Conservation (phyloP, 2,888 invertebrate species). For the Andrena bicolor region DNA sequence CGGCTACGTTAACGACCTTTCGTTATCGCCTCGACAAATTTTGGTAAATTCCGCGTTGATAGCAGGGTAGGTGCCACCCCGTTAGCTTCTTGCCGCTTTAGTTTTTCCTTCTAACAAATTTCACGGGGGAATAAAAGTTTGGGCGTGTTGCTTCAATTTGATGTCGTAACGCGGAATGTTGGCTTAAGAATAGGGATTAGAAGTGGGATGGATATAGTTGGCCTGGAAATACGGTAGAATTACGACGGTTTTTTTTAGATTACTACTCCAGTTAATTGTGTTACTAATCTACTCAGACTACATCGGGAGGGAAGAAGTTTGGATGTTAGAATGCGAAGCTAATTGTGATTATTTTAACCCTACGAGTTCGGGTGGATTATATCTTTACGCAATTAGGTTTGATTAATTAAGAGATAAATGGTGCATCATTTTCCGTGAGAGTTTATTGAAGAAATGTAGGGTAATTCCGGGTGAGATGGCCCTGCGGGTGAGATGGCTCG, state of each 20-base stretch:
- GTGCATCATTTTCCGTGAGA: background rate
- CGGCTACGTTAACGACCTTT: conserved; percentile 33
- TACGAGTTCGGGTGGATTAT: too few species aligned
- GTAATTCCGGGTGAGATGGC: too few species aligned
- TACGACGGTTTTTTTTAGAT: too few species aligned
- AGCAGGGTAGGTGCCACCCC: conserved; percentile 14
- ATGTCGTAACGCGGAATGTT: background rate
- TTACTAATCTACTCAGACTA: too few species aligned
- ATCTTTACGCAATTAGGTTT: too few species aligned
- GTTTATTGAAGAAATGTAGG: background rate
- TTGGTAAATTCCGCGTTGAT: conserved; percentile 25
- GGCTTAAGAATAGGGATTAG: background rate
- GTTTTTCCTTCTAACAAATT: background rate
- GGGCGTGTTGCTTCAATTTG: background rate
- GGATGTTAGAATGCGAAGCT: background rate
- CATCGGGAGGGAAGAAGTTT: too few species aligned
- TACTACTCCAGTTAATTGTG: too few species aligned
- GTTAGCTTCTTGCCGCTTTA: background rate
- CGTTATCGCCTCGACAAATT: conserved; percentile 42
- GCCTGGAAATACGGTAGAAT: too few species aligned
- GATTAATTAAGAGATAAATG: background rate
- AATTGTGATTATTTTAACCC: background rate
- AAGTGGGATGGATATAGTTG: too few species aligned
- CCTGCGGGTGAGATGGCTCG: too few species aligned
- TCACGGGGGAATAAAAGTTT: background rate